phyloP scores from a whole-genome alignment of 2,113 vertebrate genomes.

The Perca schrenkii region DNA sequence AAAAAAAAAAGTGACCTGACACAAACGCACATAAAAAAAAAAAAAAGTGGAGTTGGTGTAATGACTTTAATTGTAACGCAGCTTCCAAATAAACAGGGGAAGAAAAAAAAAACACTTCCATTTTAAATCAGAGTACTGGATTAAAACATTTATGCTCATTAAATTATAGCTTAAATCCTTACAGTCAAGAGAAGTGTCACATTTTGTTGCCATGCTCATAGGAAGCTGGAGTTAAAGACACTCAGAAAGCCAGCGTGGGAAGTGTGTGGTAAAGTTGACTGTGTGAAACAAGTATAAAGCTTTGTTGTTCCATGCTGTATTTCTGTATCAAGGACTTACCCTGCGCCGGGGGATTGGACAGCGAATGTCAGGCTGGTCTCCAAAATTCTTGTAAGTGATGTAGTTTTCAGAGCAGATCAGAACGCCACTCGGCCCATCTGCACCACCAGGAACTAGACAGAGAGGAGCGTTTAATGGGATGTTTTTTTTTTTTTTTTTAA shows the following conservation, averaged over 20 bases:
- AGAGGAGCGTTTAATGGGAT: neutral
- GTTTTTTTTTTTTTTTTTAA: neutral
- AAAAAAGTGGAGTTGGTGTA: neutral
- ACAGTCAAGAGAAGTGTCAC: neutral
- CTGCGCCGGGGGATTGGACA: constrained; percentile 97
- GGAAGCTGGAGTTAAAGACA: neutral
- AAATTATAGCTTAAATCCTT: neutral
- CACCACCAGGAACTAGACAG: constrained; percentile 94
- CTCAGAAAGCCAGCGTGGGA: neutral
- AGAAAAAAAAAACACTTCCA: neutral
- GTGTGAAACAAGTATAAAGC: neutral
- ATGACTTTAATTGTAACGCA: constrained; percentile 4
- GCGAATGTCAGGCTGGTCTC: constrained; percentile 98
- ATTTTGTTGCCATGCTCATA: neutral
- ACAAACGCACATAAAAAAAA: neutral
- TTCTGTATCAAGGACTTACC: constrained; percentile 83
- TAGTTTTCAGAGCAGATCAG: constrained; percentile 99
- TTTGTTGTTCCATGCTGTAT: neutral
- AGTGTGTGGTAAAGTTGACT: neutral
- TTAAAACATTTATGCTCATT: neutral
- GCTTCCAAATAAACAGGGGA: constrained; percentile 4
- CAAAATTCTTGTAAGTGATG: constrained; percentile 99
- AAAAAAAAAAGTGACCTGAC: neutral
- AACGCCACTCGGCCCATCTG: constrained; percentile 97
- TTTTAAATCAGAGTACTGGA: neutral